phyloP scores from a whole-genome alignment of 2,113 vertebrate genomes.

The Pyxicephalus adspersus region DNA sequence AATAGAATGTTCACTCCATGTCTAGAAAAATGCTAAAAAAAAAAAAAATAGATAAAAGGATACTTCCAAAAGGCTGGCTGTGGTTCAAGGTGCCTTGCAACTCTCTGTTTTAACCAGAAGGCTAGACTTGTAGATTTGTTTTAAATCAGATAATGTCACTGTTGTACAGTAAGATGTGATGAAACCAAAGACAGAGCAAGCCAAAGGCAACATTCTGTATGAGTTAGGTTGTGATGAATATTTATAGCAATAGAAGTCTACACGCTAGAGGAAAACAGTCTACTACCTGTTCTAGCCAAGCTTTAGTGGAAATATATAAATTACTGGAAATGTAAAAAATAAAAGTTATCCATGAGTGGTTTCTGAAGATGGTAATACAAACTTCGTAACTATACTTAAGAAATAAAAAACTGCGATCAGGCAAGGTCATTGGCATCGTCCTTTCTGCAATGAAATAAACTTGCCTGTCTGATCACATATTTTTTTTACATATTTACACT shows the following conservation, averaged over 20 bases:
- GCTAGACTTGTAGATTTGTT: conserved; percentile 36
- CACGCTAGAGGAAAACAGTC: conserved; percentile 5
- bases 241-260: conserved; percentile 38
- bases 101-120: conserved; percentile 45
- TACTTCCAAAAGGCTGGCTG: conserved; percentile 30
- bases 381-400: neutral
- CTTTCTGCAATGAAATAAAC: too few species aligned
- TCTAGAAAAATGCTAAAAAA: neutral
- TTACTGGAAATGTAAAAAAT: conserved; percentile 42
- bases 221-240: conserved; percentile 48
- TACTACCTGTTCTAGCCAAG: conserved; percentile 13
- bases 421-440: too few species aligned
- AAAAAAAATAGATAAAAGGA: conserved; percentile 28
- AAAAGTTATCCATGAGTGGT: neutral
- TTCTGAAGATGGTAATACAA: neutral
- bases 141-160: conserved; percentile 52
- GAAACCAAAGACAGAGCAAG: conserved; percentile 47
- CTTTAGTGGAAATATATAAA: neutral
- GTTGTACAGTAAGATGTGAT: conserved; percentile 25
- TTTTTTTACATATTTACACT: too few species aligned
- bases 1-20: neutral
- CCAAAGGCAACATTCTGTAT: conserved; percentile 54
- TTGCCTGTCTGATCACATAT: too few species aligned
- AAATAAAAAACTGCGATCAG: too few species aligned
- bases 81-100: conserved; percentile 38